Evolutionary conservation across 2,888 invertebrate species (phyloP), one percentile per base, ranked within the genome.

Genomic region (Melinaea menophilus): DNA sequence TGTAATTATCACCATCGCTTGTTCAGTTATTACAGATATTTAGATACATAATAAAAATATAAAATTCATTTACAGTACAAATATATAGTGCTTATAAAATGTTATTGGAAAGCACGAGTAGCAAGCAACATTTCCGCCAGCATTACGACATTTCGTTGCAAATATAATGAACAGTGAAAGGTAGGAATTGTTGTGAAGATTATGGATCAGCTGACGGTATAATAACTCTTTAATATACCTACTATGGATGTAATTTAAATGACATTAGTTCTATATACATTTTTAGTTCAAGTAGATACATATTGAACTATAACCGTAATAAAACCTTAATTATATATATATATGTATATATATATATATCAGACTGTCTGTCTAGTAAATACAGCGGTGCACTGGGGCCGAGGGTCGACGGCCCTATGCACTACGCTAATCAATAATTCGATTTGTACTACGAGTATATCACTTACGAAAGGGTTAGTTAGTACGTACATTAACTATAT

Each of bases 361-460:
- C 41, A 41, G 3, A 41, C 41, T 41, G 71, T 71, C 68, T 71
- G 70, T 65, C 66, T 68, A 64, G 62, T 35, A 56, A 63, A 71
- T 74, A 75, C 75, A 74, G 68, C 69, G 73, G 67, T 76, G 79
- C 77, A 73, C 48, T 62, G 59, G 63, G 54, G 51, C 64, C 72
- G 70, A 79, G 82, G 88, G 88, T 87, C 87, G 86, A 83, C 73
- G 86, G 72, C 85, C 88, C 83, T 80, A 79, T 80, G 75, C 64
- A 78, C 65, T 58, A 63, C 70, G 73, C 74, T 76, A 75, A 89
- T 90, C 89, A 88, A 88, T 89, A 89, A 87, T 86, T 85, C 82
- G 85, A 85, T 87, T 86, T 86, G 84, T 82, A 86, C 79, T 78
- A 22, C 22, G 22, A 22, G 22, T 22, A 79, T 79, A 77, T 64